These are phyloP conservation scores for Ectropis crepuscularia DNA, from an alignment of 2,888 invertebrate genomes.

Conservation along the genomic window DNA sequence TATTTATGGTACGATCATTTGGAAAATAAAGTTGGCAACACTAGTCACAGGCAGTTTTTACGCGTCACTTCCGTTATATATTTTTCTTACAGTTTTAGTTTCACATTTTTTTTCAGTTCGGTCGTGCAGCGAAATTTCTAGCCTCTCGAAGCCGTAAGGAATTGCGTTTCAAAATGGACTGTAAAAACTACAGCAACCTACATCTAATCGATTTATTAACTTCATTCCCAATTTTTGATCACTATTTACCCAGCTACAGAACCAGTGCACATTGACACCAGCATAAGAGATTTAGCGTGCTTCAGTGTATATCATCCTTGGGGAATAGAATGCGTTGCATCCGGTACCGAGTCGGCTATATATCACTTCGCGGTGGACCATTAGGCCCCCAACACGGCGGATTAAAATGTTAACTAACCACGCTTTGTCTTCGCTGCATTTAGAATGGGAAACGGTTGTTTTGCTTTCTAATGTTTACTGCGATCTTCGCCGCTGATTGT, in stretches of 20 bases:
- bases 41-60: too few species aligned
- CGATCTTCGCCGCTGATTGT: constrained; percentile 57
- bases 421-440: constrained; percentile 65
- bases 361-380: constrained; percentile 61
- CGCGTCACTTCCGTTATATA: too few species aligned
- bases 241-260: neutral
- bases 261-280: constrained; percentile 31
- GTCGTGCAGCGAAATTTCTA: too few species aligned
- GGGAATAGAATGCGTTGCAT: constrained; percentile 65
- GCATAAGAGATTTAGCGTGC: constrained; percentile 44
- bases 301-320: constrained; percentile 58
- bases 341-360: constrained; percentile 43
- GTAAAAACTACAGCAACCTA: too few species aligned
- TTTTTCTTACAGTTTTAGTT: too few species aligned
- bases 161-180: too few species aligned
- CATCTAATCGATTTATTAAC: too few species aligned
- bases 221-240: too few species aligned
- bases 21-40: too few species aligned
- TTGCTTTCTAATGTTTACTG: constrained; percentile 57
- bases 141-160: too few species aligned
- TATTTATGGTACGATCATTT: too few species aligned
- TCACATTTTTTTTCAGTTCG: too few species aligned
- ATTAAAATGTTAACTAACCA: constrained; percentile 74
- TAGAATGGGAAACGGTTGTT: constrained; percentile 61
- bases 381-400: constrained; percentile 62